Evolutionary conservation across 2,888 invertebrate genomes (phyloP), one percentile per base, ranked within the genome.

Genomic region (Gastracanthus pulcherrimus): DNA sequence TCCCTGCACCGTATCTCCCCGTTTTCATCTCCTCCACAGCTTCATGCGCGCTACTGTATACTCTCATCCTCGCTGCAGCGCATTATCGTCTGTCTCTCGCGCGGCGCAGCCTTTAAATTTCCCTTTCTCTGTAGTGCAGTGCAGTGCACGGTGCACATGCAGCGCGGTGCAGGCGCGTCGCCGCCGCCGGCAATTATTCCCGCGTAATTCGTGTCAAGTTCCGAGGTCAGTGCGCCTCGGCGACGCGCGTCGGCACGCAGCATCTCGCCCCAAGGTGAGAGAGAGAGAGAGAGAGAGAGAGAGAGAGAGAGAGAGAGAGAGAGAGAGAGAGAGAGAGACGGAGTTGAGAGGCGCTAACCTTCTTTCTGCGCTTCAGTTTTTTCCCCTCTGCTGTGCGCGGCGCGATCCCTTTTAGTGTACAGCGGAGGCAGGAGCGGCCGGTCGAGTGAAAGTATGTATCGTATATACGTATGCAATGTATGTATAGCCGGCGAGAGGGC

Each of bases 151-250:
- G n/a, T n/a, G n/a, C n/a, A n/a, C n/a, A n/a, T n/a, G n/a, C n/a
- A n/a, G n/a, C n/a, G n/a, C n/a, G n/a, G n/a, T n/a, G n/a, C n/a
- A n/a, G 11, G 16, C 60, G 58, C 48, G 45, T 23, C 66, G 36
- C 51, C n/a, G n/a, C n/a, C n/a, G 74, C 31, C 45, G 60, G 60
- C 76, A 76, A 76, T 76, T 58, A 69, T 45, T 41, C 29, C 41
- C 51, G 67, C 38, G 58, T 55, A 67, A 70, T 77, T 69, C 76
- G 69, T 77, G 76, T 77, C 76, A 77, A 77, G 76, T 70, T 77
- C 76, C 60, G 76, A 77, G 69, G 76, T 77, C 69, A 62, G 60
- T 70, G 76, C 41, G 76, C 76, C 11, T 31, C 55, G 19, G 69
- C 45, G 70, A 66, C 29, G 70, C 55, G 23, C 36, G 3, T 26